phyloP scores from a whole-genome alignment of 1,140 invertebrate species.

The Macrobrachium rosenbergii region DNA sequence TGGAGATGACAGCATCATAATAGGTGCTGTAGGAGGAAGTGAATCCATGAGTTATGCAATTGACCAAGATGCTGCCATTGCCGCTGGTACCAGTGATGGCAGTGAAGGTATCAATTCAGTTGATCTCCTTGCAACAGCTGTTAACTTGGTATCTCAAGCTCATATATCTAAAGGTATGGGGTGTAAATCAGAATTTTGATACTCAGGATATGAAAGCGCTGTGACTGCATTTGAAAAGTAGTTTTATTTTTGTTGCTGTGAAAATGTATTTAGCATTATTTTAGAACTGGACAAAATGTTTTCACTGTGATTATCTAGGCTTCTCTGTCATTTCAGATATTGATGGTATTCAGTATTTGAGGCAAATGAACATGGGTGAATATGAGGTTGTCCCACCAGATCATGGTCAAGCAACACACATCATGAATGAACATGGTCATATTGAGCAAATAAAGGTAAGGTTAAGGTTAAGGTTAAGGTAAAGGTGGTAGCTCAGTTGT shows the following conservation, averaged over 20 bases:
- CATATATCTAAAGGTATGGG: slow-evolving; percentile 46
- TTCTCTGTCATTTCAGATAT: slow-evolving; percentile 33
- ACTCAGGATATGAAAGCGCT: neutral
- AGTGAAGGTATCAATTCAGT: slow-evolving; percentile 50
- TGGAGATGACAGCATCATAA: slow-evolving; percentile 45
- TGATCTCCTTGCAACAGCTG: slow-evolving; percentile 50
- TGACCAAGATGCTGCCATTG: slow-evolving; percentile 30
- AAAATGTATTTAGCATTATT: neutral
- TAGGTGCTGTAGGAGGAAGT: slow-evolving; percentile 17
- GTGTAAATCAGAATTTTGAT: neutral
- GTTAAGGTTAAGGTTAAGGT: no score
- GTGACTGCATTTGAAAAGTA: neutral
- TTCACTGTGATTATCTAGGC: neutral
- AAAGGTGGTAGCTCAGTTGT: neutral
- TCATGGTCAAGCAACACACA: slow-evolving; percentile 48
- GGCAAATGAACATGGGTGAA: slow-evolving; percentile 49
- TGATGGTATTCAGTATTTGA: slow-evolving; percentile 53
- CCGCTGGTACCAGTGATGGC: slow-evolving; percentile 2
- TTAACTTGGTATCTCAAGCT: slow-evolving; percentile 54
- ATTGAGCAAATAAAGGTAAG: slow-evolving; percentile 58
- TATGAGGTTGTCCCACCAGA: slow-evolving; percentile 52
- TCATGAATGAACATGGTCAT: slow-evolving; percentile 55
- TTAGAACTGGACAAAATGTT: neutral
- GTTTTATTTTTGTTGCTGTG: neutral
- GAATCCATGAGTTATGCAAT: slow-evolving; percentile 39